Evolutionary conservation across 2,797 vertebrate species (phyloP).

Genomic region (Cuniculus paca): DNA sequence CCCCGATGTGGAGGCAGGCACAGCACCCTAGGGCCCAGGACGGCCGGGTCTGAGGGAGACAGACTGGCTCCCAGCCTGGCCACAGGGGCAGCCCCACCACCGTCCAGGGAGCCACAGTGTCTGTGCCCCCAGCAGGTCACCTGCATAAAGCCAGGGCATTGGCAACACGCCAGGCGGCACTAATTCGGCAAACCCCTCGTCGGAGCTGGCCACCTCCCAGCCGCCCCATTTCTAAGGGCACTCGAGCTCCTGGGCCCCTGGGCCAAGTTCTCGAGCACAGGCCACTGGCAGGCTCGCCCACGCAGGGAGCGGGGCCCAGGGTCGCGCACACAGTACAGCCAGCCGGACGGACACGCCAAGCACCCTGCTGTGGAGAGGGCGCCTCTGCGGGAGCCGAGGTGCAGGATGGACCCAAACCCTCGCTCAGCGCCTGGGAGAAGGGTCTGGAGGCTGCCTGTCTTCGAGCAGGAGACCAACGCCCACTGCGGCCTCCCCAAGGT

Average conservation of each 20-base stretch:
- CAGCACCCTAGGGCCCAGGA: not conserved
- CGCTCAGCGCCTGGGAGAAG: too few relatives aligned
- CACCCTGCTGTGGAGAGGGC: not conserved
- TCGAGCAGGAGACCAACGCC: not conserved
- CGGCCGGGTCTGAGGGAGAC: not conserved
- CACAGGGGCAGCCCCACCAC: not conserved
- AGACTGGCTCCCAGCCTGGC: not conserved
- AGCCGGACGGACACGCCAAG: fast-evolving
- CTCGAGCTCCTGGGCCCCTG: not conserved
- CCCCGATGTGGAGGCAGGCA: not conserved
- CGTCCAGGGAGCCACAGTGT: not conserved
- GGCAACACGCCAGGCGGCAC: not conserved
- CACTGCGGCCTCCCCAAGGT: not conserved
- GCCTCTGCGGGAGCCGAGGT: not conserved
- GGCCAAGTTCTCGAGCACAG: too few relatives aligned
- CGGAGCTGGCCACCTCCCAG: not conserved
- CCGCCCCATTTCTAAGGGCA: not conserved
- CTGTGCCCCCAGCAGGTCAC: not conserved
- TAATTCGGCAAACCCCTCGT: not conserved
- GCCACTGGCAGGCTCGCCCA: not conserved
- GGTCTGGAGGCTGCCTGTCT: not conserved
- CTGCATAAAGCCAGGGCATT: not conserved
- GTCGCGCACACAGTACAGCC: not conserved
- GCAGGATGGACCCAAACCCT: too few relatives aligned
- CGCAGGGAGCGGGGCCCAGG: not conserved